Conservation (phyloP, 2,888 invertebrate genomes). For the Drosophila diplacantha region DNA sequence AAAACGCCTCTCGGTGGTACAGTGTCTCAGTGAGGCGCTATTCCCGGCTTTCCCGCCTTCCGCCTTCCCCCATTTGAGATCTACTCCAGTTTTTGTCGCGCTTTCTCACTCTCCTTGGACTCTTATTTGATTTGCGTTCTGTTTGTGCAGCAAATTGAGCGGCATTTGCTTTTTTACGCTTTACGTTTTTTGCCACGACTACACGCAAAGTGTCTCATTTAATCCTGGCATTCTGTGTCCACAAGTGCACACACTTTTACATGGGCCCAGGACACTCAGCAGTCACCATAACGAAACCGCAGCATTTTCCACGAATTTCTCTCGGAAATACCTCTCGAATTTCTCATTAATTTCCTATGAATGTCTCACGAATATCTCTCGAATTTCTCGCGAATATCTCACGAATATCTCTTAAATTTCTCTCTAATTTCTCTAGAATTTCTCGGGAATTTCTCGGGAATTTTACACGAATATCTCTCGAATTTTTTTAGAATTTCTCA, state of each 20-base stretch:
- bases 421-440: too few relatives aligned
- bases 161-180: slow-evolving; percentile 65
- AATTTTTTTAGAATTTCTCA: not conserved
- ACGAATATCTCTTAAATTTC: not conserved
- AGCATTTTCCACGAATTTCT: slow-evolving; percentile 2
- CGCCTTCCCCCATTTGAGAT: not conserved
- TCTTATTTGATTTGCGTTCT: slow-evolving; percentile 58
- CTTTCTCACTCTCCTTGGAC: slow-evolving; percentile 7
- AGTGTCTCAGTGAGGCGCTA: slow-evolving; percentile 16
- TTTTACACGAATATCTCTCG: not conserved
- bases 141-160: slow-evolving; percentile 68
- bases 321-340: not conserved
- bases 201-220: slow-evolving; percentile 33
- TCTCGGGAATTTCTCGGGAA: not conserved
- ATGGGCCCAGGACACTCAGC: slow-evolving; percentile 1
- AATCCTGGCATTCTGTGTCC: slow-evolving; percentile 25
- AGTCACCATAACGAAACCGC: slow-evolving; percentile 7
- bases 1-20: not conserved
- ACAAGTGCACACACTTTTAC: slow-evolving; percentile 13
- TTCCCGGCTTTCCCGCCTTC: slow-evolving; percentile 1
- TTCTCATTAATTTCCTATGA: not conserved
- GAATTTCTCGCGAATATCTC: not conserved
- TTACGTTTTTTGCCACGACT: slow-evolving; percentile 42
- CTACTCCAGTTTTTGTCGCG: slow-evolving; percentile 22
- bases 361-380: too few relatives aligned